Evolutionary conservation across 2,888 invertebrate species (phyloP), one percentile per base, ranked within the genome.

Genomic region (Bombylius major): DNA sequence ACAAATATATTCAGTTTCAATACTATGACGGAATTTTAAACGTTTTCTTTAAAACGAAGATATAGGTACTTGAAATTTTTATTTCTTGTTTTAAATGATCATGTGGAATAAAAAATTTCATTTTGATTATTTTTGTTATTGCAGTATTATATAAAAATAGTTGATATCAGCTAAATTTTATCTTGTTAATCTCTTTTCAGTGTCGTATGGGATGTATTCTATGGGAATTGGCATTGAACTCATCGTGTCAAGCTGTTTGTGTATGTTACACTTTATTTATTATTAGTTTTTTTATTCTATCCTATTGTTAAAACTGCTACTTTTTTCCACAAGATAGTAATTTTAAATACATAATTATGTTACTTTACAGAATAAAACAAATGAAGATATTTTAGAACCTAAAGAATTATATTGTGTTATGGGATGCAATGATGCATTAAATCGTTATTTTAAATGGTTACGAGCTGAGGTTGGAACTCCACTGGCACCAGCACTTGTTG

Each of bases 401-500:
- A 79, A 84, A 66, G 83, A 84, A 69, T 73, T 87, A 23, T 86
- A 87, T 68, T 89, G 89, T 68, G 83, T 87, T 39, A 83, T 87
- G 76, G 89, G 90, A 55, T 91, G 91, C 71, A 87, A 87, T 68
- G 84, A 85, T 67, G 90, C 89, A 52, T 75, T 89, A 53, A 84
- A 83, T 64, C 79, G 82, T 56, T 89, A 89, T 70, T 84, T 84
- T 64, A 82, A 84, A 66, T 80, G 81, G 67, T 73, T 89, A 58
- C 79, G 80, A 80, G 82, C 79, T 65, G 77, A 83, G 65, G 79
- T 89, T 58, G 86, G 85, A 1, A 80, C 78, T 13, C 86, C 87
- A 39, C 78, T 83, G 13, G 82, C 87, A 5, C 90, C 90, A 9
- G 86, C 86, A 4, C 73, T 91, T 52, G 84, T 89, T 5, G 85